These are phyloP conservation scores for Xylota segnis DNA, from an alignment of 2,888 invertebrate species.

Conservation along the genomic window DNA sequence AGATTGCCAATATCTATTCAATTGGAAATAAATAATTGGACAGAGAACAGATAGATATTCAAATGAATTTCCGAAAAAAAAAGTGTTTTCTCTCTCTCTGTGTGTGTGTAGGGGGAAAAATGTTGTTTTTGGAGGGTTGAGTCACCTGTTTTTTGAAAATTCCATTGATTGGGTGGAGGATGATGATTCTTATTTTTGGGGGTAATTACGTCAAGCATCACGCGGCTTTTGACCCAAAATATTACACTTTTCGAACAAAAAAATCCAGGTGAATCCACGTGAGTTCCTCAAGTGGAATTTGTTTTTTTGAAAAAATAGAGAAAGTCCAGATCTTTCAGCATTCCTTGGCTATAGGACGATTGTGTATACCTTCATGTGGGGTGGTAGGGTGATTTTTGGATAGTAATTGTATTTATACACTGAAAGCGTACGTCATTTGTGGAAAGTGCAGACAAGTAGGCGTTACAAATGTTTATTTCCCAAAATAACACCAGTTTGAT, in stretches of 20 bases:
- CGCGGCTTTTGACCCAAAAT: constrained; percentile 62
- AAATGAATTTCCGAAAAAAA: constrained; percentile 13
- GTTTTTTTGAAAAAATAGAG: no score
- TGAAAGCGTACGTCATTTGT: background rate
- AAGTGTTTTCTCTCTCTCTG: background rate
- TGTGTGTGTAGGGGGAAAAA: constrained; percentile 4
- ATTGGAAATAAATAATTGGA: constrained; percentile 47
- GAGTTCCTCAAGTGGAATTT: background rate
- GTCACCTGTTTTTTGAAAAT: constrained; percentile 50
- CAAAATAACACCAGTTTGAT: no score
- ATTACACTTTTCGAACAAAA: constrained; percentile 19
- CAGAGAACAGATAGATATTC: background rate
- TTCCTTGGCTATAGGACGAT: background rate
- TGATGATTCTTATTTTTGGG: constrained; percentile 16
- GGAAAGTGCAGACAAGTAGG: background rate
- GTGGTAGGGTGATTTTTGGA: background rate
- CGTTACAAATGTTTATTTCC: background rate
- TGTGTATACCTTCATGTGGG: background rate
- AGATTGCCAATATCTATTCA: constrained; percentile 48
- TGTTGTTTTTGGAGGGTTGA: constrained; percentile 29
- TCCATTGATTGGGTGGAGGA: background rate
- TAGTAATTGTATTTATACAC: background rate
- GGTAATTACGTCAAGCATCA: constrained; percentile 66
- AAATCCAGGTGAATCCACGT: constrained; percentile 14
- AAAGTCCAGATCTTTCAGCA: constrained; percentile 7